A percentile compares a stretch with the other conserved stretches of the same genome.
These are phyloP conservation scores for Peromyscus leucopus DNA, from an alignment of 2,113 vertebrate species.

Conservation along the genomic window DNA sequence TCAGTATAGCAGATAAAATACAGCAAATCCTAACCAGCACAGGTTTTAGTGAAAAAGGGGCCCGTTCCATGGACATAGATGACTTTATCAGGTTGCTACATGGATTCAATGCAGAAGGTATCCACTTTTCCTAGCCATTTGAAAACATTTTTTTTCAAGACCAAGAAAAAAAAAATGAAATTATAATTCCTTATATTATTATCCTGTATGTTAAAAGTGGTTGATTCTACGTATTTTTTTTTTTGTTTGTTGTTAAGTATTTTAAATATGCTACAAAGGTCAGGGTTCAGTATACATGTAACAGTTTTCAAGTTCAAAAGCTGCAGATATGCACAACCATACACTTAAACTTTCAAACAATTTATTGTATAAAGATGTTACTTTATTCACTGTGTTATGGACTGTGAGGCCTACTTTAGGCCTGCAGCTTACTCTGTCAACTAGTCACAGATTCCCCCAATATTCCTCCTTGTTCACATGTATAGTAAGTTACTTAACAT, in stretches of 20 bases:
- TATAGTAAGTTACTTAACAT: conserved; percentile 41
- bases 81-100: conserved; percentile 98
- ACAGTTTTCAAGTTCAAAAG: conserved; percentile 61
- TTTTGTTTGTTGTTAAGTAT: neutral
- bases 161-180: conserved; percentile 76
- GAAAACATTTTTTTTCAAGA: conserved; percentile 52
- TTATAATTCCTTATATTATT: conserved; percentile 49
- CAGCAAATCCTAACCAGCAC: conserved; percentile 92
- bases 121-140: conserved; percentile 94
- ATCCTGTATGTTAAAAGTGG: conserved; percentile 43
- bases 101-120: conserved; percentile 96
- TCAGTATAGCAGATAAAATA: conserved; percentile 95
- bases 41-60: conserved; percentile 94
- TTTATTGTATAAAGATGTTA: conserved; percentile 63
- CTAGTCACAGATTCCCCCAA: neutral
- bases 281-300: neutral
- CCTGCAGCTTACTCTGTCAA: conserved; percentile 12
- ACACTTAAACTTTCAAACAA: conserved; percentile 53
- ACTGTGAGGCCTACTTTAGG: neutral
- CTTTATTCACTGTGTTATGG: conserved; percentile 19
- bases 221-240: neutral
- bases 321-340: conserved; percentile 73
- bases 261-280: conserved; percentile 20
- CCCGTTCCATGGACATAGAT: conserved; percentile 97
- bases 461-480: neutral